Evolutionary conservation across 2,888 invertebrate species (phyloP).

Genomic region (Sclerodermus sp.): DNA sequence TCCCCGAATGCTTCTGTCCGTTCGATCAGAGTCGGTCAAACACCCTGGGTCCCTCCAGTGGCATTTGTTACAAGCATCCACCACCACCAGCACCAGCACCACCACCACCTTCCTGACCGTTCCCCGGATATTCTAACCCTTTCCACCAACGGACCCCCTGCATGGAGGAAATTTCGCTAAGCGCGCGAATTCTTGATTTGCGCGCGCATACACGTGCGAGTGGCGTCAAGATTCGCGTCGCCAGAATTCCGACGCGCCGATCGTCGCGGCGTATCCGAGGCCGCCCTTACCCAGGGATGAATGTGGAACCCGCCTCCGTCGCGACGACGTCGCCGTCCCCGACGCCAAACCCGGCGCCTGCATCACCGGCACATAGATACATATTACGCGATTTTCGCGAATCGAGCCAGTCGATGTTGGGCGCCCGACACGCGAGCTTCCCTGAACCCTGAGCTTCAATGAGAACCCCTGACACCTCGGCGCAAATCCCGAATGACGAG

Average conservation of each 20-base stretch:
- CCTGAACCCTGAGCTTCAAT: too few relatives aligned
- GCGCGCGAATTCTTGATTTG: too few relatives aligned
- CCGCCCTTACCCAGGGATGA: conserved; percentile 32
- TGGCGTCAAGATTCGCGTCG: conserved; percentile 52
- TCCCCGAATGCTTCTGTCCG: conserved; percentile 14
- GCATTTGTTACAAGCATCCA: conserved; percentile 18
- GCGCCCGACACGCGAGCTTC: too few relatives aligned
- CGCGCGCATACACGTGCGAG: conserved; percentile 18
- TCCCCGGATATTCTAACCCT: too few relatives aligned
- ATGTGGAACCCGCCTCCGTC: conserved; percentile 35
- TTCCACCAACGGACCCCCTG: too few relatives aligned
- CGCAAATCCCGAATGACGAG: too few relatives aligned
- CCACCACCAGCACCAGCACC: not conserved
- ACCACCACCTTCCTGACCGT: too few relatives aligned
- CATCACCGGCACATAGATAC: too few relatives aligned
- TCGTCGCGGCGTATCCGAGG: conserved; percentile 29
- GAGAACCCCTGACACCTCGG: conserved; percentile 24
- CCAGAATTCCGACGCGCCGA: conserved; percentile 36
- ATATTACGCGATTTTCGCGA: too few relatives aligned
- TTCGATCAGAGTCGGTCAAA: conserved; percentile 31
- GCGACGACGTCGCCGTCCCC: conserved; percentile 29
- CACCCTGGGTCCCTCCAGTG: conserved; percentile 19
- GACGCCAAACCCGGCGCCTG: conserved; percentile 20
- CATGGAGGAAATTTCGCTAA: too few relatives aligned
- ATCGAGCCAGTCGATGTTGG: too few relatives aligned